A percentile compares a stretch with the other conserved stretches of the same genome.
phyloP scores from a whole-genome alignment of 2,888 invertebrate species.

The Blomia tropicalis region DNA sequence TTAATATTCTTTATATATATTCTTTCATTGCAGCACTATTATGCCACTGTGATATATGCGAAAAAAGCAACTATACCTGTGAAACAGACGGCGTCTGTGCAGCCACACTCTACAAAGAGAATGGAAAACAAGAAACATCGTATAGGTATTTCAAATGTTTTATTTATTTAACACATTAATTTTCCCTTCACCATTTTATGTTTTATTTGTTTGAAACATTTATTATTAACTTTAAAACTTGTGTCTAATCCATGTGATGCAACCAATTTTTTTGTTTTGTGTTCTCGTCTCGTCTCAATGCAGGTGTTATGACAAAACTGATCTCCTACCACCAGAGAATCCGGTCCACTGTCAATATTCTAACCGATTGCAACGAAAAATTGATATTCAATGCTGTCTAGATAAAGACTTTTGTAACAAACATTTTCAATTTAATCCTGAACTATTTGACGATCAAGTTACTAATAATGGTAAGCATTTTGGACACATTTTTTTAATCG shows the following conservation, averaged over 20 bases:
- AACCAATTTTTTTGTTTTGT: too few species aligned
- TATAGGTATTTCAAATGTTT: slow-evolving; percentile 50
- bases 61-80: slow-evolving; percentile 58
- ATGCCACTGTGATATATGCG: slow-evolving; percentile 67
- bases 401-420: slow-evolving; percentile 56
- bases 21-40: slow-evolving; percentile 46
- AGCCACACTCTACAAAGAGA: slow-evolving; percentile 53
- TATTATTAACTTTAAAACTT: neutral
- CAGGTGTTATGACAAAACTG: slow-evolving; percentile 42
- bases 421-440: slow-evolving; percentile 40
- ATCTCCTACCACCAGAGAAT: slow-evolving; percentile 48
- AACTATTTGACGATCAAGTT: neutral
- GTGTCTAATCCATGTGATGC: too few species aligned
- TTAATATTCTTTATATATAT: neutral
- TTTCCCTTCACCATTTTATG: slow-evolving; percentile 16
- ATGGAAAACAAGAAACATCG: slow-evolving; percentile 47
- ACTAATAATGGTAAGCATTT: slow-evolving; percentile 3
- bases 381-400: slow-evolving; percentile 44
- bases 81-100: slow-evolving; percentile 77
- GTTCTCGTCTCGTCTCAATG: too few species aligned
- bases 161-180: neutral
- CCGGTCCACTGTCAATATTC: slow-evolving; percentile 40
- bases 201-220: slow-evolving; percentile 1
- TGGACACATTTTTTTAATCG: neutral
- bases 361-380: slow-evolving; percentile 35